Base-by-base conservation (phyloP, 2,888 invertebrate species). In the Aethes cnicana region DNA sequence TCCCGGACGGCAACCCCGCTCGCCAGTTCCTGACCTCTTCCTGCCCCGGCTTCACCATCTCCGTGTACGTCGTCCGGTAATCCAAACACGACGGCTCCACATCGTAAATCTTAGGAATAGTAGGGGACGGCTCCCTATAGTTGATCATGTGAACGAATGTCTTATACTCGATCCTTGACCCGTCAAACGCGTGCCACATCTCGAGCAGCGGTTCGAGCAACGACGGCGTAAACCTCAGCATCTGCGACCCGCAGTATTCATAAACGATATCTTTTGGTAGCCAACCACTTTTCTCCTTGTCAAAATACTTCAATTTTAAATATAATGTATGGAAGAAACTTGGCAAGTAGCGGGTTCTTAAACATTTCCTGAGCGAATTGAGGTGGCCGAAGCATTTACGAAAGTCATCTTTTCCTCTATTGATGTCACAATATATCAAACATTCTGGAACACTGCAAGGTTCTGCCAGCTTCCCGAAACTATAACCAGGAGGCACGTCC, bases 131-230 rank as follows among this genome's bases (percentile, higher is more conserved):
- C 57, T 77, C 72, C 60, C 77, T 84, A 41, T 81, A 84, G 63
- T 91, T 86, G 9, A 92, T 68, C 3, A 91, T 66, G 39, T 81
- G 78, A 3, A 90, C 75, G 62, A 92, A 92, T 18, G 69, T 84
- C 65, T 80, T 77, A 46, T 91, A 92, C 61, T 91, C 68, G 42
- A 92, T 84, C 44, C 70, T 69, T 8, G 76, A 68, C 4, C 89
- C 84, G 39, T 85, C 74, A 50, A 90, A 86, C 8, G 91, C 89
- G 12, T 82, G 64, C 74, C 91, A 81, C 61, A 88, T 69, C 6
- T 68, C 67, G 20, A 91, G 66, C 7, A 92, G 66, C 1, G 87
- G 85, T 62, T 91, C 90, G n/a, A 92, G 77, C 12, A 89, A 68
- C 16, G 64, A 53, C n/a, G 83, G 77, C 54, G 91, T 81, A 63